Conservation (phyloP, 2,113 vertebrate genomes). For the Myiozetetes cayanensis region DNA sequence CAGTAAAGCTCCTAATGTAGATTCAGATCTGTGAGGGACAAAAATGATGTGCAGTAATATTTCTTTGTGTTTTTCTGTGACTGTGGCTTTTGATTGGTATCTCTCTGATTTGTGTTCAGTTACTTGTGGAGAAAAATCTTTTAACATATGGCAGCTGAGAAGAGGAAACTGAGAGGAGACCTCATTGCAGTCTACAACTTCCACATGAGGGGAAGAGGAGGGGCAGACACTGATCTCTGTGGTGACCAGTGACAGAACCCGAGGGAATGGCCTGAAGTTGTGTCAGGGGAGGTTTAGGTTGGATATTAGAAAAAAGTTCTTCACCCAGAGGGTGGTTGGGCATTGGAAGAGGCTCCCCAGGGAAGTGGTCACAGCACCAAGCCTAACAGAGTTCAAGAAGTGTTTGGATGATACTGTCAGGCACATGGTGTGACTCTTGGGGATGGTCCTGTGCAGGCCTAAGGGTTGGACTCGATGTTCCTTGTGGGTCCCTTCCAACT, state of each 20-base stretch:
- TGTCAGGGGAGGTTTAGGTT: background rate
- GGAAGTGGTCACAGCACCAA: background rate
- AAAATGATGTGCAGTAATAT: background rate
- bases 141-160: background rate
- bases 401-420: background rate
- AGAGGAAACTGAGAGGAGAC: background rate
- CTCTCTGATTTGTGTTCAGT: background rate
- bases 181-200: background rate
- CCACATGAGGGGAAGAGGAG: background rate
- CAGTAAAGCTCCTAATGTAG: background rate
- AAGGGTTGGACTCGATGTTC: background rate
- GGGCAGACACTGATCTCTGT: background rate
- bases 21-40: background rate
- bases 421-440: background rate
- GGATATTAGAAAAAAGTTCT: background rate
- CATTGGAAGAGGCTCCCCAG: background rate
- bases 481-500: background rate
- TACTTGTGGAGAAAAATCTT: background rate
- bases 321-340: background rate
- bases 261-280: background rate
- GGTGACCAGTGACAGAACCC: background rate
- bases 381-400: background rate
- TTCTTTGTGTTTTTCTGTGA: background rate
- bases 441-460: background rate
- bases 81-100: background rate